Evolutionary conservation across 2,888 invertebrate genomes (phyloP).

Genomic region (Zygogramma bicolorata): DNA sequence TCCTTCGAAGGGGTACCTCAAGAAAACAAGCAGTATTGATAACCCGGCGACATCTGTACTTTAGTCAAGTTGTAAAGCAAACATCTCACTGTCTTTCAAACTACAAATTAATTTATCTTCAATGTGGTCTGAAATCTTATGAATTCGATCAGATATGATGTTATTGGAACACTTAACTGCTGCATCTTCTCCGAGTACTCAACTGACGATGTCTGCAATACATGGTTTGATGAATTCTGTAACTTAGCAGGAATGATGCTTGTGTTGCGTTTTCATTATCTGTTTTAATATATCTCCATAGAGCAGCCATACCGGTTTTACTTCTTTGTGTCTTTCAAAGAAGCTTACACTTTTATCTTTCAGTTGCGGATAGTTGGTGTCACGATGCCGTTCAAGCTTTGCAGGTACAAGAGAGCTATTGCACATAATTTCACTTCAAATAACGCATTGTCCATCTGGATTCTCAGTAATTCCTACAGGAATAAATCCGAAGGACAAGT

Average conservation of each 20-base stretch:
- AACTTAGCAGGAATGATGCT: slow-evolving; percentile 28
- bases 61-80: slow-evolving; percentile 45
- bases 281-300: slow-evolving; percentile 16
- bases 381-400: slow-evolving; percentile 1
- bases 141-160: slow-evolving; percentile 14
- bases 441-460: background rate
- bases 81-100: slow-evolving; percentile 15
- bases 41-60: slow-evolving; percentile 40
- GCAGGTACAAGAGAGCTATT: slow-evolving; percentile 19
- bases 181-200: slow-evolving; percentile 3
- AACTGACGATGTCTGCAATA: slow-evolving; percentile 10
- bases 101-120: slow-evolving; percentile 15
- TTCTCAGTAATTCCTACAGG: background rate
- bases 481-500: slow-evolving; percentile 6
- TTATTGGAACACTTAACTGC: slow-evolving; percentile 12
- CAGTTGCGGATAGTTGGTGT: slow-evolving; percentile 4
- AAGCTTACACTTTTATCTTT: slow-evolving; percentile 14
- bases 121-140: slow-evolving; percentile 25
- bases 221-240: slow-evolving; percentile 21
- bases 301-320: slow-evolving; percentile 13
- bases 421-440: slow-evolving; percentile 7
- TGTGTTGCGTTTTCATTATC: slow-evolving; percentile 29
- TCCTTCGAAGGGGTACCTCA: slow-evolving; percentile 37
- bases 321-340: slow-evolving; percentile 22
- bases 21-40: slow-evolving; percentile 40